phyloP scores from a whole-genome alignment of 2,113 vertebrate species.

The Felis catus region DNA sequence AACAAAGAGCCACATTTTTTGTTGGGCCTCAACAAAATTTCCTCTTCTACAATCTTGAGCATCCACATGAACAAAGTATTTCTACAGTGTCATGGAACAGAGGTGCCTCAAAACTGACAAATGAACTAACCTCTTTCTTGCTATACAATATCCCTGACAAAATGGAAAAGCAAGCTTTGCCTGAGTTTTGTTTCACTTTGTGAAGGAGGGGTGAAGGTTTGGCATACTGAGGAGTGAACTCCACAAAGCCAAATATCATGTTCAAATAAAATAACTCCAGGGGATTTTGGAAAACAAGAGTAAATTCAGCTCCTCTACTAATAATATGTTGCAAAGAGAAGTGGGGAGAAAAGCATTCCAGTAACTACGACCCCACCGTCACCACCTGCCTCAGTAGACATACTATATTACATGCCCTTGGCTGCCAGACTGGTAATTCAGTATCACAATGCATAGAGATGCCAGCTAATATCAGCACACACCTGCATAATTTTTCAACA shows the following conservation, averaged over 20 bases:
- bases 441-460: constrained; percentile 75
- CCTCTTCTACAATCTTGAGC: background rate
- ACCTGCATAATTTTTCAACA: constrained; percentile 83
- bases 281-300: constrained; percentile 85
- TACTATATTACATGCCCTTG: constrained; percentile 88
- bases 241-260: constrained; percentile 68
- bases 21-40: background rate
- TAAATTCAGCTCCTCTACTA: constrained; percentile 88
- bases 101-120: constrained; percentile 58
- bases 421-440: constrained; percentile 85
- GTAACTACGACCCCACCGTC: constrained; percentile 81
- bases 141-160: background rate
- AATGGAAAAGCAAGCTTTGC: constrained; percentile 58
- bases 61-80: background rate
- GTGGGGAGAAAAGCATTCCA: constrained; percentile 81
- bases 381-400: constrained; percentile 88
- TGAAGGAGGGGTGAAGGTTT: background rate
- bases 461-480: constrained; percentile 80
- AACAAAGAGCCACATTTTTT: background rate
- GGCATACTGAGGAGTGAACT: constrained; percentile 24
- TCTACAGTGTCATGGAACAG: background rate
- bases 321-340: constrained; percentile 86
- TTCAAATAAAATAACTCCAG: constrained; percentile 79
- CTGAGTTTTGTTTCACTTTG: constrained; percentile 27
- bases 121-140: background rate